Evolutionary conservation across 2,113 vertebrate genomes (phyloP), one percentile per base, ranked within the genome.

Genomic region (Tapirus terrestris): DNA sequence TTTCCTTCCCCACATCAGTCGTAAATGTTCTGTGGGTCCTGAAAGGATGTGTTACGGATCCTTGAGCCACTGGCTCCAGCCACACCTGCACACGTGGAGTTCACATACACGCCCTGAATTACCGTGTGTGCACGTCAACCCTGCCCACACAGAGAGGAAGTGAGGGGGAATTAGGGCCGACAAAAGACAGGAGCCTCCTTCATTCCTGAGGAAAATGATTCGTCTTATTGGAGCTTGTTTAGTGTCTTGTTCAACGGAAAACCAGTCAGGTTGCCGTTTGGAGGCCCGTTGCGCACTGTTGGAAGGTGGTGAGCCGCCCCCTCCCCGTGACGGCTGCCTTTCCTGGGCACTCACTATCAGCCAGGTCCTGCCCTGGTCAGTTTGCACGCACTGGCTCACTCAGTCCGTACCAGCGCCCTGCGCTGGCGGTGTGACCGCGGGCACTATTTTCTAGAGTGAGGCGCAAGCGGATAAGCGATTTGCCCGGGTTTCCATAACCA

Each of bases 1-100:
- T 94, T 36, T 97, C 97, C 93, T 39, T 89, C 48, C 12, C 82
- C 95, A 51, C 12, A 8, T 82, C 87, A 96, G 98, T 95, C 92
- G 82, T 45, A 20, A 60, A 48, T 60, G 79, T 60, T 89, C 97
- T 94, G 65, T 96, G 94, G 68, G 87, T 98, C 89, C 91, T 91
- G 91, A 97, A 94, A 90, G 87, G 96, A 88, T 60, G 80, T 25
- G 2, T 85, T 51, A 51, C 0, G 36, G 72, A 88, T 80, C 92
- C 27, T 33, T 0, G 2, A 82, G 56, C 5, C 23, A 36, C 70
- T 61, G 70, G 68, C 82, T 95, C 68, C 45, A 92, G 87, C 90
- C 3, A 73, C 79, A 29, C 11, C 13, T 97, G 96, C 93, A 90
- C 36, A 51, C 67, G 87, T 87, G 90, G 84, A 84, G 97, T 36